Evolutionary conservation across 2,797 vertebrate genomes (phyloP).

Genomic region (Uromys caudimaculatus): DNA sequence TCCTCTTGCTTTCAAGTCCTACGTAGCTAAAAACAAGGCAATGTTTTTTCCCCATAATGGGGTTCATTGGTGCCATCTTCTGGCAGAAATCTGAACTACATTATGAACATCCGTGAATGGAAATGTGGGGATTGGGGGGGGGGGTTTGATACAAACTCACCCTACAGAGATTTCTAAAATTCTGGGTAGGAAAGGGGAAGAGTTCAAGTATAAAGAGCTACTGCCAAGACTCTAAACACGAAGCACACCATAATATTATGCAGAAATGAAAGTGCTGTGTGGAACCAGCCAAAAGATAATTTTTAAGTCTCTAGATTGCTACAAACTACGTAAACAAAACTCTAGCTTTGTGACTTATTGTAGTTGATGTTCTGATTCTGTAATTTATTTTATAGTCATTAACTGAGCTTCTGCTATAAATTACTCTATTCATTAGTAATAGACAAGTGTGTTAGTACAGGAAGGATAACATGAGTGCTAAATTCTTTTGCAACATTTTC

Average conservation of each 20-base stretch:
- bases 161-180: neutral
- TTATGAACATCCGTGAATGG: neutral
- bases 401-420: neutral
- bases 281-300: neutral
- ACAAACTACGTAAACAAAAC: neutral
- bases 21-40: neutral
- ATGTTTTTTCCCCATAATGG: neutral
- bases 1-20: neutral
- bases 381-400: conserved; percentile 21
- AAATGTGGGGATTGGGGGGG: neutral
- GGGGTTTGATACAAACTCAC: neutral
- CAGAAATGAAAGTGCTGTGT: neutral
- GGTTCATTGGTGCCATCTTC: neutral
- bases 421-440: neutral
- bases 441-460: neutral
- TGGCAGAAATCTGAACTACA: conserved; percentile 23
- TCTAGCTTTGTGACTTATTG: neutral
- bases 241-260: neutral
- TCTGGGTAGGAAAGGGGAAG: neutral
- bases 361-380: neutral
- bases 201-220: neutral
- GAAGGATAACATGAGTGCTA: neutral
- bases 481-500: conserved; percentile 7
- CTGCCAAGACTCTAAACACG: neutral
- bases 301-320: neutral